Base-by-base conservation (phyloP, 2,113 vertebrate genomes). In the Reinhardtius hippoglossoides region DNA sequence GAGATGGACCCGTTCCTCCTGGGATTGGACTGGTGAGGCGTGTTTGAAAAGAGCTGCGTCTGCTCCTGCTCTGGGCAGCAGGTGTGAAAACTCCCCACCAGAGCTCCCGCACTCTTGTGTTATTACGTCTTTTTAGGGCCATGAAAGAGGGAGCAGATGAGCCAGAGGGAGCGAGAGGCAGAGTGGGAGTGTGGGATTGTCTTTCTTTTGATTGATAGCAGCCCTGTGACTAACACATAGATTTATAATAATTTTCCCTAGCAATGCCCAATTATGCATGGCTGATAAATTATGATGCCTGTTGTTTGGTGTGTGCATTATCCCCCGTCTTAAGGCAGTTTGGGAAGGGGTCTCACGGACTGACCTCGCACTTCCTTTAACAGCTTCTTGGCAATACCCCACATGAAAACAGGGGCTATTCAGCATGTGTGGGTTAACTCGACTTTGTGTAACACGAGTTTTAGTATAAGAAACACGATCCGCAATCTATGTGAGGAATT, bases 81-180 rank as follows among this genome's bases (percentile, higher is more conserved):
- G 93, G 93, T 95, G 93, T 94, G 91, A 93, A 89, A 91, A 89
- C 91, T 91, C 83, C 83, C 77, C 84, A 61, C 68, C 77, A 77
- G 80, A 76, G 79, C 90, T 89, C 86, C 84, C 62, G 72, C 85
- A 78, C 90, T 91, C 90, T 88, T 86, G 85, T 92, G 91, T 93
- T 92, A 90, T 94, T 93, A 87, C 87, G 85, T 93, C 86, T 89
- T 92, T 90, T 93, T 91, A 92, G 84, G 80, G 75, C 84, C 81
- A 71, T 89, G 92, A 92, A 92, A 92, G 86, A 89, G 52, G 70
- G 83, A 90, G 84, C 87, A 89, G 82, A 90, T 82, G 90, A 88
- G 79, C 79, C 77, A 60, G 62, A 87, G 83, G 78, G 84, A 85
- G 85, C 9, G n/a, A 84, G 65, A 79, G 81, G 73, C 73, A 61